Evolutionary conservation across 2,113 vertebrate genomes (phyloP), one percentile per base, ranked within the genome.

Genomic region (Paraplagusia blochii): DNA sequence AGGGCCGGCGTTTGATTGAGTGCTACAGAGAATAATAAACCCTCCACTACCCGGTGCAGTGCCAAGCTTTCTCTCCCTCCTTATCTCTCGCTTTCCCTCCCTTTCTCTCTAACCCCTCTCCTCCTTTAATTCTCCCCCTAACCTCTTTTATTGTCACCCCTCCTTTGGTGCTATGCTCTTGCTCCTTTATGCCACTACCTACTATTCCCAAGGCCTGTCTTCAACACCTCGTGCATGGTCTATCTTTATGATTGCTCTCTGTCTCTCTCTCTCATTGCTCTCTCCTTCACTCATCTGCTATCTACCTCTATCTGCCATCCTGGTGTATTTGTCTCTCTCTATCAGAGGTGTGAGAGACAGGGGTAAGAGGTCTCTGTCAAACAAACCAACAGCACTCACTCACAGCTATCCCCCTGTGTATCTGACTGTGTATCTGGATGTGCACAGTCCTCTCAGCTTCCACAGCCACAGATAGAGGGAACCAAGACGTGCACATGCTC

Each of bases 1-100:
- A 90, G 92, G 92, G 94, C 90, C 92, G 90, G 88, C 90, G 84
- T 92, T 93, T 95, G 94, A 95, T 93, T 88, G 95, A 95, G 93
- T 89, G 92, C 91, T 88, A 92, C 91, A 92, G 90, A 79, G 92
- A 95, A 95, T 95, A 95, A 95, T 94, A 94, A 96, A 92, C 91
- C 93, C 92, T 88, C 86, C 87, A 87, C 83, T 82, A 92, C 85
- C 86, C 64, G 1, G 86, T 78, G 82, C 90, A 72, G 86, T 89
- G 90, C 90, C 91, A 91, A 84, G 77, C 78, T 63, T 83, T 82
- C 72, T 74, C 88, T 88, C 90, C 85, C 87, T 88, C 82, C 63
- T 87, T 88, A 85, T 88, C 66, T 80, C 80, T 78, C 49, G 40
- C 81, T 74, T 74, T 79, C 62, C 61, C 67, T 73, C 65, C 53